phyloP scores from a whole-genome alignment of 2,797 vertebrate species.

The Discoglossus pictus region DNA sequence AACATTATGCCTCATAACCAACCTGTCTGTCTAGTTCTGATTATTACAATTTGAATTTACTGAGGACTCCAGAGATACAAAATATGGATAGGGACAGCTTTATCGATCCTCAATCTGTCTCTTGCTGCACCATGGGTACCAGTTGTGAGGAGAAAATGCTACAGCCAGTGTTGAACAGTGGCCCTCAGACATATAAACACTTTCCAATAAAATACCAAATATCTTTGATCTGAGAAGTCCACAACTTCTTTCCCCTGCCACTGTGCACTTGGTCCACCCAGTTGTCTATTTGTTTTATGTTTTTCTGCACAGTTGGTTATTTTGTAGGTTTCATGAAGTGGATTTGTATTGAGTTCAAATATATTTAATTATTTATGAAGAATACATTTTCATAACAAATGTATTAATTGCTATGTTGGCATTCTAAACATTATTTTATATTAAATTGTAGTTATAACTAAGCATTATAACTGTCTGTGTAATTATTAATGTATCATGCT shows the following conservation, averaged over 20 bases:
- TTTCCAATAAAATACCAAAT: conserved; percentile 94
- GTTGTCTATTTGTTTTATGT: too few species aligned
- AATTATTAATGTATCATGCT: too few species aligned
- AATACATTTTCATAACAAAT: too few species aligned
- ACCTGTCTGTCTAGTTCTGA: conserved; percentile 73
- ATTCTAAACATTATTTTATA: too few species aligned
- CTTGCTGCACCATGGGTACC: conserved; percentile 98
- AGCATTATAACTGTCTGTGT: too few species aligned
- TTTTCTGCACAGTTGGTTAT: too few species aligned
- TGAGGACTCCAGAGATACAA: conserved; percentile 87
- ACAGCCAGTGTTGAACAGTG: conserved; percentile 90
- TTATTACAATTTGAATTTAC: conserved; percentile 62
- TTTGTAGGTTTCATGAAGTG: too few species aligned
- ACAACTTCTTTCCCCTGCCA: conserved; percentile 69
- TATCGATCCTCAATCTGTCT: conserved; percentile 90
- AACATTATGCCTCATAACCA: conserved; percentile 96
- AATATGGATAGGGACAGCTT: conserved; percentile 81
- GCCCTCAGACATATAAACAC: conserved; percentile 88
- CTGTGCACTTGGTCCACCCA: conserved; percentile 87
- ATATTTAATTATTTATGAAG: too few species aligned
- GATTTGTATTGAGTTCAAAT: too few species aligned
- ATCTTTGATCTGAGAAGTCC: conserved; percentile 85
- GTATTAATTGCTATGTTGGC: too few species aligned
- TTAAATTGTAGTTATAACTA: too few species aligned
- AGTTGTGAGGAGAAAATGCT: conserved; percentile 84